Base-by-base conservation (phyloP, 1,140 invertebrate genomes). In the Papilio glaucus region DNA sequence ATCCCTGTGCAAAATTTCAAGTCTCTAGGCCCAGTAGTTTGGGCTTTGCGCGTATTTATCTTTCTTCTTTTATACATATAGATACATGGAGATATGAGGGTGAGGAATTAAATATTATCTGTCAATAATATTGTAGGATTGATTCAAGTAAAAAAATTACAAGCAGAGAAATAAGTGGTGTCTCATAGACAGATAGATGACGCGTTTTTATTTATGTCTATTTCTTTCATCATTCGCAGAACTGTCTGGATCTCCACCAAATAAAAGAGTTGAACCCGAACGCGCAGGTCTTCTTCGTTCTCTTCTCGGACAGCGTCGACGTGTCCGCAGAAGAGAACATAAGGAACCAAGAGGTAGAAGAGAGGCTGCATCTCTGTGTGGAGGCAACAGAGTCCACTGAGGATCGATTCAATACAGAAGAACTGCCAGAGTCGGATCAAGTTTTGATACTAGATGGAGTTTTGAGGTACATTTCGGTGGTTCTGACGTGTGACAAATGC, bases 191-290 rank as follows among this genome's bases (percentile, higher is more conserved):
- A n/a, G n/a, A n/a, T n/a, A n/a, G 8, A 8, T 24, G 5, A 8
- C 21, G 2, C 1, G n/a, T 0, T 21, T 7, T 18, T 15, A 15
- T 33, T 8, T 15, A 0, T 61, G 26, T 29, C 8, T 7, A 37
- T 18, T 33, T 24, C 9, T 71, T 61, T 53, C 24, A n/a, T 5
- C 6, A 7, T 63, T 83, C 79, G 26, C 80, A 94, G 93, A 93
- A 93, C 73, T 89, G 90, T 68, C 79, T 93, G 12, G 92, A 93
- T 63, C 81, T 94, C 4, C 87, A 90, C 49, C 93, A 93, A 82
- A 84, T 93, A 26, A 92, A 91, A 61, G 88, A 94, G 67, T 72
- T 93, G 21, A 85, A 93, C 63, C 80, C 86, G 0, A 87, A 89
- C 75, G 69, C 86, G 0, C 89, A 93, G 73, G 75, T 93, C 9